Evolutionary conservation across 2,113 vertebrate genomes (phyloP), one percentile per base, ranked within the genome.

Genomic region (Dascyllus trimaculatus): DNA sequence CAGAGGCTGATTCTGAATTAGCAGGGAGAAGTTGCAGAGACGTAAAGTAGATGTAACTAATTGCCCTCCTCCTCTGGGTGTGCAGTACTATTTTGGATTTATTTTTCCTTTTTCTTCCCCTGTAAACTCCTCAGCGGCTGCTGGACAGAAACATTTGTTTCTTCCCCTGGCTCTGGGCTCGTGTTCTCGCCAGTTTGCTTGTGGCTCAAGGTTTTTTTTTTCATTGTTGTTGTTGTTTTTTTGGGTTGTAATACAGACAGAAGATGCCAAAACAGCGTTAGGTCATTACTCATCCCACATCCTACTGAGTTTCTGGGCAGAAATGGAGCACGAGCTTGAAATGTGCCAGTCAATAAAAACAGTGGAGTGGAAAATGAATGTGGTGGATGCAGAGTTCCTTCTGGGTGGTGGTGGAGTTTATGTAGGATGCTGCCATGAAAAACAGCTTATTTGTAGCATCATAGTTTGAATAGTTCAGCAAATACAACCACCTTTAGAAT

Each of bases 281-380:
- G 71, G 75, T 75, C 80, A 85, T 92, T 87, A 82, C 62, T 89
- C 87, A 88, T 84, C 58, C 61, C 52, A 35, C 46, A 58, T 26
- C 75, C 59, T 49, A 45, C 81, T 29, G 81, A 67, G 64, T 52
- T 35, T 48, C 78, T 84, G 72, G 62, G 63, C 62, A 0, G 51
- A 48, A 77, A 81, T 22, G 22, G 32, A 56, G 56, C 61, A 19
- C 2, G 0, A 21, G 59, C 49, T 35, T 51, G 58, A 79, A 68
- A 68, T 51, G n/a, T 58, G 62, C 59, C 71, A 66, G 66, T 49
- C 54, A 32, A 62, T 43, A 60, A 26, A 67, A 54, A 40, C 26
- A 11, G 24, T 29, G 7, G 18, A 32, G 3, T 26, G 15, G 26
- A 60, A 68, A 76, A 60, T 45, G 5, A 19, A 32, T 2, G 5